Conservation (phyloP, 2,113 vertebrate genomes). For the Vimba vimba region DNA sequence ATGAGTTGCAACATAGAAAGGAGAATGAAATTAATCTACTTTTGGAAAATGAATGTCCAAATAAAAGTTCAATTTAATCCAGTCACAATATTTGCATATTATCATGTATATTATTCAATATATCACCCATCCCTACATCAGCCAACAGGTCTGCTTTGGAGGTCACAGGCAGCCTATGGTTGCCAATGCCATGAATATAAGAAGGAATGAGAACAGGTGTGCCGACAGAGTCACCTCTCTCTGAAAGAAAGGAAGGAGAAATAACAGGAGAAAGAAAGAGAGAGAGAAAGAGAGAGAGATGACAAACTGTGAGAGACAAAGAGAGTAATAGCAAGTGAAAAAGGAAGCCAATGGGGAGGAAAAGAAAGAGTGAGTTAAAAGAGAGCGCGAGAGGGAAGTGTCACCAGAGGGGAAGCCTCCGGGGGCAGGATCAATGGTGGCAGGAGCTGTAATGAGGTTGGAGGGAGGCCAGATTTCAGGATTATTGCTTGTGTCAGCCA, state of each 20-base stretch:
- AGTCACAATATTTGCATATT: background rate
- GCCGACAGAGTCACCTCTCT: slow-evolving; percentile 7
- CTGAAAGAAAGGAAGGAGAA: slow-evolving; percentile 13
- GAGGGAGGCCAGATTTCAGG: slow-evolving; percentile 69
- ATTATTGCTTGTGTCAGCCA: slow-evolving; percentile 76
- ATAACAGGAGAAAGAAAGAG: slow-evolving; percentile 18
- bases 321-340: slow-evolving; percentile 28
- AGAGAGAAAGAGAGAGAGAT: slow-evolving; percentile 31
- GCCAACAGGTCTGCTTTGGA: background rate
- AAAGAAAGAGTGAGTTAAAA: background rate
- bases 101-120: background rate
- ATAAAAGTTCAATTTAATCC: no score
- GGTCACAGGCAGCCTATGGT: background rate
- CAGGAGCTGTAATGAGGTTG: slow-evolving; percentile 73
- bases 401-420: slow-evolving; percentile 68
- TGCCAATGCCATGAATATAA: background rate
- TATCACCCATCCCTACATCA: background rate
- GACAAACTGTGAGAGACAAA: background rate
- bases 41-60: no score
- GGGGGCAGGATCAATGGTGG: slow-evolving; percentile 72
- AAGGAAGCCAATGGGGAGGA: background rate
- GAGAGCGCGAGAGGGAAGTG: slow-evolving; percentile 40
- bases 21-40: no score
- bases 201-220: slow-evolving; percentile 22
- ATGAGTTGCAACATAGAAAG: background rate